These are phyloP conservation scores for Erpetoichthys calabaricus DNA, from an alignment of 2,797 vertebrate genomes.

Conservation along the genomic window DNA sequence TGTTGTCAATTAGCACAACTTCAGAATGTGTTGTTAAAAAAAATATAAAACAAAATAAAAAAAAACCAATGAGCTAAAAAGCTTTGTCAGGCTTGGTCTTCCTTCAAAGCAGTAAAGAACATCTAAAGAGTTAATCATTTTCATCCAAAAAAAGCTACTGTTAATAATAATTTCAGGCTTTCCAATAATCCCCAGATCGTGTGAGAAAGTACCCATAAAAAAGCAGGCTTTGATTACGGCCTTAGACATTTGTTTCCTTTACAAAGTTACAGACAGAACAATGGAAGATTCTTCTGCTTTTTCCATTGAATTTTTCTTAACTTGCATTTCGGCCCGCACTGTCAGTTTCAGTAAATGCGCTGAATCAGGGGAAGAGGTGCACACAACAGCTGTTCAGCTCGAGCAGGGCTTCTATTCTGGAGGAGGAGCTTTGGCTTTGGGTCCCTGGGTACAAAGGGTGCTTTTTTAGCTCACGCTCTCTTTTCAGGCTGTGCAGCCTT, in stretches of 20 bases:
- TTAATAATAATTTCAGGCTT: neutral
- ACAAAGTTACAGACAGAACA: neutral
- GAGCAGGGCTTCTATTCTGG: constrained; percentile 19
- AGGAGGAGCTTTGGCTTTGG: constrained; percentile 68
- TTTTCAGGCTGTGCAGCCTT: constrained; percentile 13
- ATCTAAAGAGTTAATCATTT: constrained; percentile 1
- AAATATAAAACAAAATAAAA: too few species aligned
- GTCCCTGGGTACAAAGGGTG: constrained; percentile 78
- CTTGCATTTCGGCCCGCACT: neutral
- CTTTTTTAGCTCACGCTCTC: constrained; percentile 25
- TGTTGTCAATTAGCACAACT: too few species aligned
- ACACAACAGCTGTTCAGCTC: constrained; percentile 20
- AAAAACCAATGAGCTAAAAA: too few species aligned
- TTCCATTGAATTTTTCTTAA: neutral
- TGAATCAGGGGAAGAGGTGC: neutral
- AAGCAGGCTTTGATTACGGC: neutral
- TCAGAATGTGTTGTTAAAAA: too few species aligned
- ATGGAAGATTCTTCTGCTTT: neutral
- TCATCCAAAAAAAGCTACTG: neutral
- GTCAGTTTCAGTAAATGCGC: neutral
- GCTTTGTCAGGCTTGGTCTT: too few species aligned
- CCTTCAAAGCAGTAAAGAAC: neutral
- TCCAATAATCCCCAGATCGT: neutral
- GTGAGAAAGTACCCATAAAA: neutral
- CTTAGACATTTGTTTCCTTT: neutral